Conservation (phyloP, 2,113 vertebrate genomes). For the Columba livia region DNA sequence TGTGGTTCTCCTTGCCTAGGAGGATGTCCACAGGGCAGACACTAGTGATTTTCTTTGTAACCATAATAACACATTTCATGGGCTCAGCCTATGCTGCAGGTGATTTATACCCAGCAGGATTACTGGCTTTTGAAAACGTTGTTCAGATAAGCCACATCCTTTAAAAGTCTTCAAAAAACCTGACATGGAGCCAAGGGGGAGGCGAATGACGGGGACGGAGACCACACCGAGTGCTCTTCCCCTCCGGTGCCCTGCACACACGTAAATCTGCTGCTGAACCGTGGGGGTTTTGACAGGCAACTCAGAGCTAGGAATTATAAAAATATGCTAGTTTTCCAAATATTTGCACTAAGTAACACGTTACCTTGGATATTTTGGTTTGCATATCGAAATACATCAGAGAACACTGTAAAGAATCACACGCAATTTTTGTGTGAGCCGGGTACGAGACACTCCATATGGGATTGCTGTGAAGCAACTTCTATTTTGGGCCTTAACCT, state of each 20-base stretch:
- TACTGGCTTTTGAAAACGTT: neutral
- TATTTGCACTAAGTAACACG: neutral
- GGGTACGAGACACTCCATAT: neutral
- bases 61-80: neutral
- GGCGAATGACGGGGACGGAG: neutral
- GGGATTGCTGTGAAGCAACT: constrained; percentile 32
- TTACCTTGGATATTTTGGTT: neutral
- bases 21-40: neutral
- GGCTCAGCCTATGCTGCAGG: neutral
- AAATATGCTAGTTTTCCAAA: neutral
- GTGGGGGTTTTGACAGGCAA: neutral
- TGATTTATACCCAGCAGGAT: neutral
- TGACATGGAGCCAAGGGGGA: neutral
- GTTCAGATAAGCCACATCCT: constrained; percentile 13
- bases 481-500: constrained; percentile 59
- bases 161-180: neutral
- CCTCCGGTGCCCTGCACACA: neutral
- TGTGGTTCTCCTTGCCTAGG: fast-evolving
- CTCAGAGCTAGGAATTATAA: neutral
- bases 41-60: neutral
- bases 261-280: neutral
- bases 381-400: neutral
- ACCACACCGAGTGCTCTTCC: neutral
- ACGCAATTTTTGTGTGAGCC: neutral
- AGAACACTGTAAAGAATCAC: neutral